Percentiles rank a stretch among this genome's conserved stretches.
phyloP scores from a whole-genome alignment of 2,797 vertebrate genomes.

The Lagothrix lagotricha region DNA sequence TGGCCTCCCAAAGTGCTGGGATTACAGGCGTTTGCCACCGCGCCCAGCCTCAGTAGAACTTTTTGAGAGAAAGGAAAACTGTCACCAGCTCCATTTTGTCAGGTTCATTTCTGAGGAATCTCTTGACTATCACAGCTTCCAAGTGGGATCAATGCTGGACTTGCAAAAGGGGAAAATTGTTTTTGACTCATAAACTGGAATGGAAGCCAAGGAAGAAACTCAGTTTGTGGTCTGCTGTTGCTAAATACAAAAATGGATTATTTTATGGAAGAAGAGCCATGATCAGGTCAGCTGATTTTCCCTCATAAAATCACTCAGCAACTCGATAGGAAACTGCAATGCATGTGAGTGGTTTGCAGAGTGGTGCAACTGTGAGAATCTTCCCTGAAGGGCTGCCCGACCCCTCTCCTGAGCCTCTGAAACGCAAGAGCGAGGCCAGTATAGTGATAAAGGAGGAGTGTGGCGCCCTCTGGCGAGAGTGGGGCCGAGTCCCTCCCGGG shows the following conservation, averaged over 20 bases:
- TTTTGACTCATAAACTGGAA: not conserved
- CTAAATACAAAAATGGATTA: not conserved
- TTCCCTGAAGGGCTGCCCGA: not conserved
- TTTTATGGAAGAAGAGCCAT: not conserved
- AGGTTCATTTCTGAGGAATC: not conserved
- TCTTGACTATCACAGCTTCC: not conserved
- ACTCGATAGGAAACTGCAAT: not conserved
- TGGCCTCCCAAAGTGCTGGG: no score
- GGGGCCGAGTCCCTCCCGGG: not conserved
- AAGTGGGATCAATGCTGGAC: not conserved
- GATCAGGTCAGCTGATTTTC: not conserved
- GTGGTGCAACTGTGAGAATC: not conserved
- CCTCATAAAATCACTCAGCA: not conserved
- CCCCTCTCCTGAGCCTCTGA: not conserved
- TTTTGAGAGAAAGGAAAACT: not conserved
- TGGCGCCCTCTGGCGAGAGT: constrained; percentile 27
- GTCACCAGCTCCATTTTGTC: not conserved
- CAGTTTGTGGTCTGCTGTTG: not conserved
- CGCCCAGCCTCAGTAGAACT: not conserved
- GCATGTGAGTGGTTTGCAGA: not conserved
- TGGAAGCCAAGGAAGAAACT: not conserved
- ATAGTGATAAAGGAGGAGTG: not conserved
- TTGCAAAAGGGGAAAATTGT: not conserved
- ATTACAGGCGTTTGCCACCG: no score
- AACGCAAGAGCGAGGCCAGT: not conserved